A percentile compares a stretch with the other conserved stretches of the same genome.
Evolutionary conservation across 1,140 invertebrate genomes (phyloP).

Genomic region (Magallana ariakensis): DNA sequence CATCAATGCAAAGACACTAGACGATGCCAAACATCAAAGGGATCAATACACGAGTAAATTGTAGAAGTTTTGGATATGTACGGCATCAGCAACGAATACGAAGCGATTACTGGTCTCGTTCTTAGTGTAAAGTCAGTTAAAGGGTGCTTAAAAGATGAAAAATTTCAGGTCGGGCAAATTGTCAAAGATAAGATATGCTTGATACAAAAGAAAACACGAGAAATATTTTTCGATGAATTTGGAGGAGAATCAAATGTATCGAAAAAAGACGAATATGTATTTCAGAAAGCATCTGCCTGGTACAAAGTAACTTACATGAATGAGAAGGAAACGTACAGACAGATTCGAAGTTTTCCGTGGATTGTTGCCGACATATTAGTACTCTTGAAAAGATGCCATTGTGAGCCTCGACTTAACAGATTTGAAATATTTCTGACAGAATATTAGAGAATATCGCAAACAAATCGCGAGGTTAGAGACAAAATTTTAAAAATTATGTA

Average conservation of each 20-base stretch:
- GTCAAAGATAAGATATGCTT: slow-evolving; percentile 36
- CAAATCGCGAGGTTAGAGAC: not conserved
- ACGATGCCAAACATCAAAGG: not conserved
- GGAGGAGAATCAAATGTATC: not conserved
- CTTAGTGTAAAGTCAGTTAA: not conserved
- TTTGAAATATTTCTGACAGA: no score
- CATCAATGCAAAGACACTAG: slow-evolving; percentile 1
- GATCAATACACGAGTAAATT: slow-evolving; percentile 38
- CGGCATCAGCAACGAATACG: slow-evolving; percentile 42
- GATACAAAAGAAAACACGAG: not conserved
- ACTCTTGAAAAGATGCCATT: not conserved
- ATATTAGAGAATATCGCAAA: not conserved
- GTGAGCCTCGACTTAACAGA: no score
- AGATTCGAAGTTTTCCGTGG: slow-evolving; percentile 44
- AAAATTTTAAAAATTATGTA: not conserved
- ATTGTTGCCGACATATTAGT: not conserved
- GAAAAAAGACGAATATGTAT: not conserved
- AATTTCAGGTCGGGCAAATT: slow-evolving; percentile 29
- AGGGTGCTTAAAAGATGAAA: slow-evolving; percentile 40
- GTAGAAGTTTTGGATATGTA: slow-evolving; percentile 37
- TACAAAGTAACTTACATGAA: slow-evolving; percentile 31
- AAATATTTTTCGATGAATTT: slow-evolving; percentile 44
- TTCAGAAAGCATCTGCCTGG: slow-evolving; percentile 43
- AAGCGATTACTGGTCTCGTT: slow-evolving; percentile 39
- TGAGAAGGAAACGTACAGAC: not conserved